Base-by-base conservation (phyloP, 2,113 vertebrate species). In the Catharus fuscescens region DNA sequence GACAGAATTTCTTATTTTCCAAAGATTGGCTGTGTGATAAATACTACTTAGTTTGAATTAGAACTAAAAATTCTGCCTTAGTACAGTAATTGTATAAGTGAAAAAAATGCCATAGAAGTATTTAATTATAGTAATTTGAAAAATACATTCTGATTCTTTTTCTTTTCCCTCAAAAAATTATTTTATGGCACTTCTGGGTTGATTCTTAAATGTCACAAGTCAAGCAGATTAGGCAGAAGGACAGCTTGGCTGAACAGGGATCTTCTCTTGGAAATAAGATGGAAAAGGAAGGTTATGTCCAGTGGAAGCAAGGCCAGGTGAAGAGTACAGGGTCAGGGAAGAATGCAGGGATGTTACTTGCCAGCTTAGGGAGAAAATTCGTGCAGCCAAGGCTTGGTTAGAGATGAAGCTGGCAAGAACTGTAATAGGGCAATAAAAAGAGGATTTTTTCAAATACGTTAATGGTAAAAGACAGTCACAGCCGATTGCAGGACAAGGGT, bases 221-320 rank as follows among this genome's bases (percentile, higher is more conserved):
- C n/a, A 67, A 67, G 24, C n/a, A 60, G 45, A 52, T 4, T 29
- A 60, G 38, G 16, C 32, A 60, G 53, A 66, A 59, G 5, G 14
- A 26, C 0, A 0, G 13, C 20, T 61, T 67, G 38, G 29, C 9
- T 67, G 54, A 67, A 53, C 17, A 76, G 12, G 8, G 31, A 42
- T 26, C 25, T 45, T 38, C 54, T 54, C 15, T 42, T 69, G 14
- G 56, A 61, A 89, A 18, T 31, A 61, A 53, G 38, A 48, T 17
- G 23, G 36, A 73, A 69, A 54, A 54, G 40, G 14, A 82, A 40
- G 11, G 14, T 42, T 40, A 15, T 23, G 6, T 40, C 29, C 24
- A 29, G 38, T 47, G 29, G 45, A 76, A 74, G 24, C 53, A 67
- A 53, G 61, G 38, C 38, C n/a, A 67, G 34, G 24, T 47, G 32